Percentiles rank a stretch among this genome's conserved stretches.
These are phyloP conservation scores for Coptodon bakossiorum DNA, from an alignment of 2,113 vertebrate genomes.

Conservation along the genomic window DNA sequence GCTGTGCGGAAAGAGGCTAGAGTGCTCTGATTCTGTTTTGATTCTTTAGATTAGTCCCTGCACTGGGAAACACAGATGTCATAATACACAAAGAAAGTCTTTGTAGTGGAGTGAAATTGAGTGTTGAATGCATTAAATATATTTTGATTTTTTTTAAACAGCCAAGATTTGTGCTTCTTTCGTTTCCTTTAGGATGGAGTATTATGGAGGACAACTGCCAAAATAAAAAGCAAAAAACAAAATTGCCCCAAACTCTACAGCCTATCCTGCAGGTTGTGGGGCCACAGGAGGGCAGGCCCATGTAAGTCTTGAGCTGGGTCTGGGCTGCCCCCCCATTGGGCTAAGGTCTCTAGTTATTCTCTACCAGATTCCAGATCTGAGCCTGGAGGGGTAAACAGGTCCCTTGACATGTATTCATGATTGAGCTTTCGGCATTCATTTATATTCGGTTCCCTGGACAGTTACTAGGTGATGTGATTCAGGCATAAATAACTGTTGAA, in stretches of 20 bases:
- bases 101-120: background rate
- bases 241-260: background rate
- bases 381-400: background rate
- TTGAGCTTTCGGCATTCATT: background rate
- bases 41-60: background rate
- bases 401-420: background rate
- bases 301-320: background rate
- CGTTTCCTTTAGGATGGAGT: fast-evolving
- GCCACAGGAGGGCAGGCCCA: background rate
- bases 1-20: background rate
- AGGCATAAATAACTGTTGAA: background rate
- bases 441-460: background rate
- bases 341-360: background rate
- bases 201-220: background rate
- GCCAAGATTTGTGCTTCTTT: background rate
- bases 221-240: background rate
- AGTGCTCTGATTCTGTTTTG: background rate
- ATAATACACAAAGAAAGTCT: background rate
- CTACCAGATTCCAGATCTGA: background rate
- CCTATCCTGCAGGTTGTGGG: background rate
- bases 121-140: background rate
- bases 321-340: background rate
- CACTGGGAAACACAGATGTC: background rate
- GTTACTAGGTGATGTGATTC: background rate
- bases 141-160: fast-evolving